Evolutionary conservation across 1,140 invertebrate genomes (phyloP), one percentile per base, ranked within the genome.

Genomic region (Monomorium pharaonis): DNA sequence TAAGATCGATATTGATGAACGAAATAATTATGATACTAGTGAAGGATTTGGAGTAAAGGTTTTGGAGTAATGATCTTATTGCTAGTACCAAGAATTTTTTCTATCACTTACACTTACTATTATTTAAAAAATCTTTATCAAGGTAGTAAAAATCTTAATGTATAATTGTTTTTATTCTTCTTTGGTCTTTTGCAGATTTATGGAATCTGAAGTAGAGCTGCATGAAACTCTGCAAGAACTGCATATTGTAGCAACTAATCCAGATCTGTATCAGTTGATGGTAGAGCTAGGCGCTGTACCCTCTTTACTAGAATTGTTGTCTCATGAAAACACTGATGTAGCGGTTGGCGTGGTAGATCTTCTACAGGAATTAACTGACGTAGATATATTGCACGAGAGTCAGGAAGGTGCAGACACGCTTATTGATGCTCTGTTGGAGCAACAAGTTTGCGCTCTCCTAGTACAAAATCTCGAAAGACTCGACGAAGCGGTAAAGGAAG

Each of bases 151-250:
- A 42, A 16, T 33, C 9, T 47, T 16, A 16, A 37, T 67, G 0
- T 58, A 58, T 54, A 69, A 75, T 49, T 78, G 54, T 62, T 44
- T 14, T 37, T 37, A 37, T 37, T 37, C 30, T 4, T 65, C 27
- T 89, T 67, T 88, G 84, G 47, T 90, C 89, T 84, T 74, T 87
- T 81, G 70, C 85, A 98, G 97, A 94, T 99, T 99, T 95, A 99
- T 99, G 99, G 99, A 99, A 90, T 99, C 99, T 70, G 99, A 99
- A 96, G 95, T 99, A 14, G 99, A 99, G 95, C 95, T 99, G 60
- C 98, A 99, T 95, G 98, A 98, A 91, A 97, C 97, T 2, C 96
- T 99, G 85, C 97, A 99, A 95, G 98, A 99, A 93, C 96, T 99
- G 92, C 98, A 99, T 95, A 97, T 98, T 14, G 96, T 99, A 27